Conservation (phyloP, 1,140 invertebrate species). For the Drosophila jambulina region DNA sequence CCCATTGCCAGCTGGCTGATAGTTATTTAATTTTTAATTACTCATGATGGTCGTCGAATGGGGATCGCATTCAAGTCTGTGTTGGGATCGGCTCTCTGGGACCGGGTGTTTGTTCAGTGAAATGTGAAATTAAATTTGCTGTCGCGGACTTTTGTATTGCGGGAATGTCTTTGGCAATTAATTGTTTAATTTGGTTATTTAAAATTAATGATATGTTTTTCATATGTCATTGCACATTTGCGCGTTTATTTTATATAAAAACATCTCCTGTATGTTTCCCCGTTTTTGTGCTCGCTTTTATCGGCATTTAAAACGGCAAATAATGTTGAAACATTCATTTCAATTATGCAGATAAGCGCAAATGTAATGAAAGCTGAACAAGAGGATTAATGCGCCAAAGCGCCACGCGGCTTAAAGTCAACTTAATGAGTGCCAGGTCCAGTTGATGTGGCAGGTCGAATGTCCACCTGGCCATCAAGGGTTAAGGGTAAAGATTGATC, state of each 20-base stretch:
- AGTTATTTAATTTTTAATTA: conserved; percentile 83
- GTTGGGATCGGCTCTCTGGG: conserved; percentile 34
- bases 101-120: conserved; percentile 67
- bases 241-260: conserved; percentile 37
- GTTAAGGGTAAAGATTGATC: not conserved
- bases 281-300: conserved; percentile 24
- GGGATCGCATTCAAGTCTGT: conserved; percentile 37
- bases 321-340: conserved; percentile 73
- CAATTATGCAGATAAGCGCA: conserved; percentile 81
- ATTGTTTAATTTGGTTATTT: conserved; percentile 83
- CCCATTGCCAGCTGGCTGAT: conserved; percentile 47
- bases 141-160: conserved; percentile 36
- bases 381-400: conserved; percentile 70
- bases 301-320: conserved; percentile 60
- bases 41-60: conserved; percentile 53
- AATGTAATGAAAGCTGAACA: conserved; percentile 82
- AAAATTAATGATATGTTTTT: conserved; percentile 83
- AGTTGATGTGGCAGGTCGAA: conserved; percentile 35
- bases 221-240: conserved; percentile 78
- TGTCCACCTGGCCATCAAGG: not conserved
- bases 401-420: conserved; percentile 67
- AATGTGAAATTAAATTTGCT: conserved; percentile 81
- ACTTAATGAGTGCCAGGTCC: conserved; percentile 65
- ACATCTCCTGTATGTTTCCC: conserved; percentile 19
- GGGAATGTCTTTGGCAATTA: conserved; percentile 73